Base-by-base conservation (phyloP, 2,888 invertebrate genomes). In the Noctua pronuba region DNA sequence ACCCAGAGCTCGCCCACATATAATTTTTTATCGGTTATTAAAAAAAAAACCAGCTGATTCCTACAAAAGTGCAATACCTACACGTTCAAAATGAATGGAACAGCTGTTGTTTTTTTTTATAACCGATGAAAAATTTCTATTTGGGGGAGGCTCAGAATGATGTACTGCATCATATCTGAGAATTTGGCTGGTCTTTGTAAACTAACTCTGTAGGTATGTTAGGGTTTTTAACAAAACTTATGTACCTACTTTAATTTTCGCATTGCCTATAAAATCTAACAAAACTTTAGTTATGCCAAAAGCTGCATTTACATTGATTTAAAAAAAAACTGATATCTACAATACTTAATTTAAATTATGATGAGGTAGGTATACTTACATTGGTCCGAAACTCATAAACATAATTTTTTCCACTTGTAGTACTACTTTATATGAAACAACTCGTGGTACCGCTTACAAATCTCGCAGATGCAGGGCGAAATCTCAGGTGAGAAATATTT, bases 391-490 rank as follows among this genome's bases (percentile, higher is more conserved):
- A 65, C 16, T 41, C 24, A 35, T 55, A 18, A 38, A 62, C 24
- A 52, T 38, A 16, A 13, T 41, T 38, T 65, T 77, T 65, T n/a
- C 41, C 49, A 58, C 55, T 67, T 24, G 84, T 86, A 46, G 70
- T 69, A 10, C n/a, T n/a, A n/a, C n/a, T 89, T 82, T n/a, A 79
- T 74, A 82, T 96, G 96, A 74, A 96, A 96, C 41, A 96, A 79
- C 80, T 96, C 94, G 70, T 96, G 93, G 80, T 96, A 96, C 73
- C 93, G 90, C 76, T 90, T 94, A 81, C 96, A 96, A 64, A 96
- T 96, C 72, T 96, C 94, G 73, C 96, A 96, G 10, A 95, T 88
- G 79, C 96, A 96, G 2, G 95, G 95, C 0, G 77, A 73, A 7
- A 90, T 69, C 55, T 88, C 89, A 0, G 83, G 73, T 24, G 80